Evolutionary conservation across 2,113 vertebrate genomes (phyloP), one percentile per base, ranked within the genome.

Genomic region (Ceyx cyanopectus): DNA sequence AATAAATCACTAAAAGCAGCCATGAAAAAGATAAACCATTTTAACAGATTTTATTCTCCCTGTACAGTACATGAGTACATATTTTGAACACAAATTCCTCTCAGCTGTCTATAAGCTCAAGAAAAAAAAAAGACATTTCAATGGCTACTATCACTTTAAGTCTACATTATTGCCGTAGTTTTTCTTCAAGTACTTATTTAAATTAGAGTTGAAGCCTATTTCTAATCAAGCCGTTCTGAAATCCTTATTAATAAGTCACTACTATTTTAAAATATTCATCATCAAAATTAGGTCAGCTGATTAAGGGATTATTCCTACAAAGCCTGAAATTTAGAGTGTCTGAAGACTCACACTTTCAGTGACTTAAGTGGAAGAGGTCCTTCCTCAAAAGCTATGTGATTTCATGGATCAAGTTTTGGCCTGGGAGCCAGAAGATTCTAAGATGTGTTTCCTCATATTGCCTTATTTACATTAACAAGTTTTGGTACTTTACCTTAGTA

Each of bases 181-280:
- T 94, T 91, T 90, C 82, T 88, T 95, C 76, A 95, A 96, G 92
- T 85, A 88, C 92, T 90, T 95, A 87, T 87, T 95, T 94, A 95
- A 96, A 94, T 94, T 94, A 93, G 80, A 95, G 82, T 83, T 95
- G 94, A 95, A 92, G 91, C 82, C 82, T 92, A 90, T 89, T 96
- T 93, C 81, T 92, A 95, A 89, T 93, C 91, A 85, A 82, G 81
- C 67, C 85, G 91, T 94, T 92, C 78, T 87, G 87, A 96, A 95
- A 96, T 92, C 74, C 89, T 93, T 91, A 94, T 93, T 95, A 96
- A 96, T 96, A 94, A 96, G 81, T 95, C 81, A 94, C 81, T 81
- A 96, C 67, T 90, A 93, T 82, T 94, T 94, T 95, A 95, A 95
- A 96, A 96, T 95, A 96, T 96, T 94, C 89, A 94, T 94, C 66